phyloP scores from a whole-genome alignment of 2,888 invertebrate genomes.

The Lissocephala sabroskyi region DNA sequence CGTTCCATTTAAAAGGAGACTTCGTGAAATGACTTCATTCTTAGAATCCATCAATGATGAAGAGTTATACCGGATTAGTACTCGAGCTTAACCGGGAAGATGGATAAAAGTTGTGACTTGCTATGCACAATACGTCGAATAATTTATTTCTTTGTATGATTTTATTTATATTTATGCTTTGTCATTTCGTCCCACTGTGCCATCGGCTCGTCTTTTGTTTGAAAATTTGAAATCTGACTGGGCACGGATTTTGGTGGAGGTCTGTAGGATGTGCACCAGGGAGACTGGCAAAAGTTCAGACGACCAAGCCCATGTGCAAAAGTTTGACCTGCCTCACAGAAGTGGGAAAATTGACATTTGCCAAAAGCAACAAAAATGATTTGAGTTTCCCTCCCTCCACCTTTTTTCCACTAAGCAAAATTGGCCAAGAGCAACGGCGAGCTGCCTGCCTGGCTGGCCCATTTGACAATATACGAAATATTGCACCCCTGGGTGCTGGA shows the following conservation, averaged over 20 bases:
- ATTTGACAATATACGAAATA: slow-evolving; percentile 64
- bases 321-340: background rate
- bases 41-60: no score
- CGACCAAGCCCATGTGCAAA: background rate
- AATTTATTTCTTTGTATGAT: no score
- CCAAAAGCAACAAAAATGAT: slow-evolving; percentile 14
- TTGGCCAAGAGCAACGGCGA: slow-evolving; percentile 18
- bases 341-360: slow-evolving; percentile 7
- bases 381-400: slow-evolving; percentile 26
- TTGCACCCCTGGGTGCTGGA: slow-evolving; percentile 52
- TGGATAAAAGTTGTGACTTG: no score
- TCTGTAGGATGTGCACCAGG: no score
- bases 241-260: no score
- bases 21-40: no score
- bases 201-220: no score
- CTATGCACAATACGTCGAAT: no score
- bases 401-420: slow-evolving; percentile 10
- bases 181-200: background rate
- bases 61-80: no score
- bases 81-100: no score
- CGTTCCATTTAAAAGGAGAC: no score
- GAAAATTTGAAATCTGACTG: no score
- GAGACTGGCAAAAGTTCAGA: slow-evolving; percentile 2
- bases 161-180: background rate
- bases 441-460: slow-evolving; percentile 17